These are phyloP conservation scores for Epiblema foenella DNA, from an alignment of 2,888 invertebrate genomes.

Conservation along the genomic window DNA sequence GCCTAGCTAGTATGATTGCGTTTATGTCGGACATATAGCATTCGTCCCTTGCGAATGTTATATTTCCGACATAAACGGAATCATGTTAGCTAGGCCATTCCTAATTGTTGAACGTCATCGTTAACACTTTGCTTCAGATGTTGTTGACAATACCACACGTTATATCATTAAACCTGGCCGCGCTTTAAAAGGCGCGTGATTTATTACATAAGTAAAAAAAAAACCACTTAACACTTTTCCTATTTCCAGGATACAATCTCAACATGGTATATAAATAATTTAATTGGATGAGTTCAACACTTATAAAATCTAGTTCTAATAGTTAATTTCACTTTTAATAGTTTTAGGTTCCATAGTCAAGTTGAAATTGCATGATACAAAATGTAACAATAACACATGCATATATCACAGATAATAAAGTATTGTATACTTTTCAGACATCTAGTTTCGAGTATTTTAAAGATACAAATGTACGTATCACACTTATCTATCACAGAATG, in stretches of 20 bases:
- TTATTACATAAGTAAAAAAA: background rate
- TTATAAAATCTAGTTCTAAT: too few species aligned
- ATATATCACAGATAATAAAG: background rate
- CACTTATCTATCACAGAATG: background rate
- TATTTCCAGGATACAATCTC: constrained; percentile 55
- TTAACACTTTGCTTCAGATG: background rate
- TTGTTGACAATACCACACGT: background rate
- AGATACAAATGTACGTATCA: too few species aligned
- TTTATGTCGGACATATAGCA: too few species aligned
- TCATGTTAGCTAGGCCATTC: too few species aligned
- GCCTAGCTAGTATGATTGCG: too few species aligned
- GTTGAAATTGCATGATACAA: constrained; percentile 16
- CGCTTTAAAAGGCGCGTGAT: background rate
- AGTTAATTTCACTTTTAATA: too few species aligned
- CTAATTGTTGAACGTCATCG: background rate
- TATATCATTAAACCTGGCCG: background rate
- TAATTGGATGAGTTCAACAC: background rate
- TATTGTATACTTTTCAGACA: background rate
- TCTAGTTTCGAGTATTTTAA: background rate
- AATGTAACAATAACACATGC: constrained; percentile 6
- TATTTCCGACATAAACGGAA: too few species aligned
- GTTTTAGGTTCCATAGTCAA: background rate
- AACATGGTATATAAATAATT: constrained; percentile 47
- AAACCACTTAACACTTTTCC: constrained; percentile 57
- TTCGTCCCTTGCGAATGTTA: too few species aligned